Base-by-base conservation (phyloP, 2,113 vertebrate genomes). In the Lepidothrix coronata region DNA sequence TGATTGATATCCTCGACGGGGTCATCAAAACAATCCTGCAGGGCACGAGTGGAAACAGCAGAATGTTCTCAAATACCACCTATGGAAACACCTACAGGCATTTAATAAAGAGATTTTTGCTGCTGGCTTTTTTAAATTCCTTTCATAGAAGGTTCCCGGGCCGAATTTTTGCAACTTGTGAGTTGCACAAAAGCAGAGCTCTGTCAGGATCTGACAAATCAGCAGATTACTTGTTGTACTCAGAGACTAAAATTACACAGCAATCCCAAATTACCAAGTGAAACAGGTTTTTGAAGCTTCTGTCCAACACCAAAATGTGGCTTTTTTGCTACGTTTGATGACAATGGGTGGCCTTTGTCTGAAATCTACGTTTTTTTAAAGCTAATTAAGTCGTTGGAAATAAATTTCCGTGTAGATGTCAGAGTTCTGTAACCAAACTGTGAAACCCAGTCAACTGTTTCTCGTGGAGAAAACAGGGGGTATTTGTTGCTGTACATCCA, bases 1-100 rank as follows among this genome's bases (percentile, higher is more conserved):
- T 65, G 18, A 90, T 82, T 72, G 70, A 85, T 80, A 73, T 33
- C n/a, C 28, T 49, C 63, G 51, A 58, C 48, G 71, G 12, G 67
- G 83, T 92, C 75, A 93, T 92, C 51, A 73, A 90, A 91, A 91
- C 75, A 79, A 27, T 88, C 58, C 39, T 88, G 77, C 55, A 74
- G 76, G 55, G 35, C 8, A 15, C 10, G 18, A 43, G 7, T 62
- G 39, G 63, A 86, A 96, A 65, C 31, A 83, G 49, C 37, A 48
- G 72, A 52, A 51, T 76, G 37, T 72, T 88, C 31, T 73, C 43
- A 81, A 77, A 37, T 11, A 19, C 14, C 15, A 2, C 52, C 15
- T 41, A 31, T 58, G 21, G 43, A 58, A 93, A 52, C 54, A 84
- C 15, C 57, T 90, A 11, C 5, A 54, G 33, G 31, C 31, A 62